These are phyloP conservation scores for Xenotilapia flavipinnis DNA, from an alignment of 2,113 vertebrate species.

Conservation along the genomic window DNA sequence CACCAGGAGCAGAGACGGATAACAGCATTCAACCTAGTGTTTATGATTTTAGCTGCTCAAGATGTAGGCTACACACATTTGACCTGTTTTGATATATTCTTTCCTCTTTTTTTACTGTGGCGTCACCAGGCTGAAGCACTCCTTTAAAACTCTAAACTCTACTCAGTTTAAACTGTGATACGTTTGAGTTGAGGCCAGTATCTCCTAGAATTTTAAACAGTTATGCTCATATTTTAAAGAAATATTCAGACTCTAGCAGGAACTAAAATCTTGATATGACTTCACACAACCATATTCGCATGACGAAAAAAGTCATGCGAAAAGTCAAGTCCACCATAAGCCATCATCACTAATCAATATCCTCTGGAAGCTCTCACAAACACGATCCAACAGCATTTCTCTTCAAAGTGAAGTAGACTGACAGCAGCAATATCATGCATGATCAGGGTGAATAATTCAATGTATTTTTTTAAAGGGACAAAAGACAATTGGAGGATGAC, in stretches of 20 bases:
- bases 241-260: neutral
- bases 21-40: neutral
- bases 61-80: neutral
- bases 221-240: neutral
- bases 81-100: neutral
- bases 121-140: neutral
- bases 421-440: slow-evolving; percentile 48
- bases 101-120: neutral
- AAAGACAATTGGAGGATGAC: slow-evolving; percentile 57
- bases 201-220: neutral
- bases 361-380: slow-evolving; percentile 41
- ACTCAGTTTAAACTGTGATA: neutral
- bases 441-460: slow-evolving; percentile 62
- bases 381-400: slow-evolving; percentile 47
- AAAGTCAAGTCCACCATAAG: neutral
- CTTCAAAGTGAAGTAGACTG: slow-evolving; percentile 51
- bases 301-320: neutral
- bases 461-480: slow-evolving; percentile 61
- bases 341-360: slow-evolving; percentile 36
- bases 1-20: neutral
- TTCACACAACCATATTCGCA: neutral
- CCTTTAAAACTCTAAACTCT: neutral
- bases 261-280: neutral
- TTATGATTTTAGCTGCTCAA: neutral
- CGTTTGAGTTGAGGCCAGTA: neutral